These are phyloP conservation scores for Rhodinocichla rosea DNA, from an alignment of 2,113 vertebrate species.

Conservation along the genomic window DNA sequence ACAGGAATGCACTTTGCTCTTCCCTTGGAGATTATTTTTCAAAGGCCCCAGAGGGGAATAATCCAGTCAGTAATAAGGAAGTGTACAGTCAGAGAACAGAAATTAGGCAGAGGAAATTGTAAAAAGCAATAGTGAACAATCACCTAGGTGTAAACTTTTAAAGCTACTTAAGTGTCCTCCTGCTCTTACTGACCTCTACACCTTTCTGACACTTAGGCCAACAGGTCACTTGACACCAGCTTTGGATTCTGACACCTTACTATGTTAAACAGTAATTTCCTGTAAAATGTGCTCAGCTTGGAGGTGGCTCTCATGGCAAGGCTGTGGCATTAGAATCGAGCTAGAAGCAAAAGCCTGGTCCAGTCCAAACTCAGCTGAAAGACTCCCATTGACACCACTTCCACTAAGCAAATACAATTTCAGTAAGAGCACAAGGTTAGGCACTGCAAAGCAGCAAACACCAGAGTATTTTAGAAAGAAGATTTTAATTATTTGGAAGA, in stretches of 20 bases:
- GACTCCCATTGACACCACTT: neutral
- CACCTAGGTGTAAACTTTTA: neutral
- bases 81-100: neutral
- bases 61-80: neutral
- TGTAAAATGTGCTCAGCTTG: neutral
- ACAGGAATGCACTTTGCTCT: neutral
- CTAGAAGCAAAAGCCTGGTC: neutral
- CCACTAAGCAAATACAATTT: neutral
- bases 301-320: neutral
- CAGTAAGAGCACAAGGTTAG: neutral
- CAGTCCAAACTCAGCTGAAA: neutral
- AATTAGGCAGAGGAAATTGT: neutral
- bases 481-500: conserved; percentile 59
- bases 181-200: neutral
- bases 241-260: neutral
- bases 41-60: neutral
- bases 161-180: neutral
- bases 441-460: conserved; percentile 42
- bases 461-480: conserved; percentile 47
- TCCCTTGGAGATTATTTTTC: neutral
- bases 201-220: neutral
- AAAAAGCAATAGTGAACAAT: neutral
- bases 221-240: neutral
- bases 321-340: neutral
- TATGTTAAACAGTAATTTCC: neutral